Conservation (phyloP, 2,797 vertebrate genomes). For the Momotus momota region DNA sequence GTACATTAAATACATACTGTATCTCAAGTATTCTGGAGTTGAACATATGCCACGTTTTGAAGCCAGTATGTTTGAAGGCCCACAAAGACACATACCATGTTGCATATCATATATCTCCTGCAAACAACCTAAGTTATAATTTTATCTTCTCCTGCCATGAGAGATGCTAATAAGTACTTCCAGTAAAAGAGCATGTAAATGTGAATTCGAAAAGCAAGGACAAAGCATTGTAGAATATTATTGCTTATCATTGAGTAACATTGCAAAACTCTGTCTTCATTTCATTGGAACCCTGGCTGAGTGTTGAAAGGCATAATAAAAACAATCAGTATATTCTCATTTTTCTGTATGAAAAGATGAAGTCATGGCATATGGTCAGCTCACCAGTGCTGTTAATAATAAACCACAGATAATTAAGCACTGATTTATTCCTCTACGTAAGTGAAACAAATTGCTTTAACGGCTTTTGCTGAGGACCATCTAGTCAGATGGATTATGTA, state of each 20-base stretch:
- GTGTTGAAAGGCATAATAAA: conserved; percentile 75
- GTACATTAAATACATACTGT: conserved; percentile 51
- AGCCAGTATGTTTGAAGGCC: conserved; percentile 30
- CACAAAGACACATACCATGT: not conserved
- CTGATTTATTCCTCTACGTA: conserved; percentile 82
- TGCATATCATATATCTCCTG: conserved; percentile 7
- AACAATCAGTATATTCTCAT: conserved; percentile 78
- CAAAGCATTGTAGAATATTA: not conserved
- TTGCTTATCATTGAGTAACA: conserved; percentile 34
- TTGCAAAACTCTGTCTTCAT: conserved; percentile 1
- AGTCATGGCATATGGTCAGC: conserved; percentile 84
- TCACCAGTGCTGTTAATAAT: conserved; percentile 82
- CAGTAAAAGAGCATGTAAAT: conserved; percentile 26
- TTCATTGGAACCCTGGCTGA: conserved; percentile 4
- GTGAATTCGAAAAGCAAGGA: conserved; percentile 23
- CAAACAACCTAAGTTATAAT: conserved; percentile 25
- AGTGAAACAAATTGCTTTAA: conserved; percentile 85
- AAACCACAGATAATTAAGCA: conserved; percentile 83
- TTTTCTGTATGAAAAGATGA: conserved; percentile 81
- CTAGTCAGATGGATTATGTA: conserved; percentile 81
- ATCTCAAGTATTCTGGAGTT: conserved; percentile 44
- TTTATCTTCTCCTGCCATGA: conserved; percentile 4
- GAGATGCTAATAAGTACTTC: conserved; percentile 15
- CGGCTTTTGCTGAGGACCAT: conserved; percentile 77
- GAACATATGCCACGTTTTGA: conserved; percentile 52